Percentiles rank a stretch among this genome's conserved stretches.
phyloP scores from a whole-genome alignment of 2,113 vertebrate genomes.

The Murina feae region DNA sequence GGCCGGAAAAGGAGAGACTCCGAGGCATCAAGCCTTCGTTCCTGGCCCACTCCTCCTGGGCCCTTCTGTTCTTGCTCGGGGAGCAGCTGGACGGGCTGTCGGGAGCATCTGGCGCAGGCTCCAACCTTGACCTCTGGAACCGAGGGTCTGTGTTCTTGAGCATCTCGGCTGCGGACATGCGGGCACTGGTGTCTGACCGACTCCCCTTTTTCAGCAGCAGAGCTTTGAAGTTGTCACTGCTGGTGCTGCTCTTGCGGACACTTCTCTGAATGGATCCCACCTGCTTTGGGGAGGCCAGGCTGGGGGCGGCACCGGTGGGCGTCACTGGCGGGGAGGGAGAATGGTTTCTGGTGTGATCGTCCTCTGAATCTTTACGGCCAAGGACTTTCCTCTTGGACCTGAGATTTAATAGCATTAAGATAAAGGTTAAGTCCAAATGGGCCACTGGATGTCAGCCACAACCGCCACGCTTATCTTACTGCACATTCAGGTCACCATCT shows the following conservation, averaged over 20 bases:
- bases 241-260: conserved; percentile 93
- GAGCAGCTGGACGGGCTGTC: conserved; percentile 82
- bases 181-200: conserved; percentile 90
- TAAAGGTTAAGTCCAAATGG: background rate
- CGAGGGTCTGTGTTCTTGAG: conserved; percentile 92
- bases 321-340: conserved; percentile 91
- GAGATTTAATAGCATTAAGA: conserved; percentile 49
- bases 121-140: conserved; percentile 85
- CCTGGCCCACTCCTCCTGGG: conserved; percentile 90
- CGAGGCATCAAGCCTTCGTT: conserved; percentile 86
- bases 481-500: background rate
- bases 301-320: conserved; percentile 85
- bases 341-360: conserved; percentile 85
- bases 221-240: conserved; percentile 98
- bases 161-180: conserved; percentile 97
- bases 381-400: conserved; percentile 98
- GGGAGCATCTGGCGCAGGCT: conserved; percentile 71
- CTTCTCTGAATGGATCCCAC: conserved; percentile 91
- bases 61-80: conserved; percentile 82
- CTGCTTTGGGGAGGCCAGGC: conserved; percentile 82
- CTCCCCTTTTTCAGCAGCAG: conserved; percentile 97
- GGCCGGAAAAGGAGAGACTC: conserved; percentile 85
- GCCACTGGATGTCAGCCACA: background rate
- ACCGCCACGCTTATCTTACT: too few species aligned
- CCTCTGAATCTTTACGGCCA: conserved; percentile 95